These are phyloP conservation scores for Vidua chalybeata DNA, from an alignment of 2,113 vertebrate species.

Conservation along the genomic window DNA sequence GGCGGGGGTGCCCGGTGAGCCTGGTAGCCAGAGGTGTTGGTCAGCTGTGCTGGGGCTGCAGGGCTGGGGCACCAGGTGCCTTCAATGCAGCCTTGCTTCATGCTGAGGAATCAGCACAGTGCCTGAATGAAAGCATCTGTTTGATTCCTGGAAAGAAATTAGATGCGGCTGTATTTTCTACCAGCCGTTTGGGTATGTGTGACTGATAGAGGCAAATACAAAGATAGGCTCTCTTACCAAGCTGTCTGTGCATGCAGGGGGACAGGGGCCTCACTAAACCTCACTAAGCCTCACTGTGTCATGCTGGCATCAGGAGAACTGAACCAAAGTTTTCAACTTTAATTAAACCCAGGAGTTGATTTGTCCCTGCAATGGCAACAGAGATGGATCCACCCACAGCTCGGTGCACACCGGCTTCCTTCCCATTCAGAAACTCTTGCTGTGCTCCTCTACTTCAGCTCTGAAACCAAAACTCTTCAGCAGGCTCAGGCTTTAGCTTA, in stretches of 20 bases:
- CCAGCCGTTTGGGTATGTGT: fast-evolving
- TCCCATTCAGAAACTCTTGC: neutral
- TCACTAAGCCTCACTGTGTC: neutral
- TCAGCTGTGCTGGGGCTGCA: fast-evolving
- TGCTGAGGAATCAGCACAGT: neutral
- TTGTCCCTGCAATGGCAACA: neutral
- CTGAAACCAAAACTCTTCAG: neutral
- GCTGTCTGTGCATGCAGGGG: neutral
- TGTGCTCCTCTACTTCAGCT: neutral
- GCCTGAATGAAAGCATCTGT: neutral
- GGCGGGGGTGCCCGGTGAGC: fast-evolving
- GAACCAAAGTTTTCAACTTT: neutral
- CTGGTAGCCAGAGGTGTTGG: neutral
- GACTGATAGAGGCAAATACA: neutral
- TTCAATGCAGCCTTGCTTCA: neutral
- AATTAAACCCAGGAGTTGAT: neutral
- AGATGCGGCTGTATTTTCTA: neutral
- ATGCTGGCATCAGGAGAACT: neutral
- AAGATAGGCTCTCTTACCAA: fast-evolving
- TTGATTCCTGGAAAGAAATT: neutral
- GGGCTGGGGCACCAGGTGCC: neutral
- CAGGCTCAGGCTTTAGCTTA: neutral
- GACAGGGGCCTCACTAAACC: neutral
- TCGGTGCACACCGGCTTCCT: neutral
- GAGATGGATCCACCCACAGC: neutral